Base-by-base conservation (phyloP, 2,113 vertebrate species). In the Crotophaga sulcirostris region DNA sequence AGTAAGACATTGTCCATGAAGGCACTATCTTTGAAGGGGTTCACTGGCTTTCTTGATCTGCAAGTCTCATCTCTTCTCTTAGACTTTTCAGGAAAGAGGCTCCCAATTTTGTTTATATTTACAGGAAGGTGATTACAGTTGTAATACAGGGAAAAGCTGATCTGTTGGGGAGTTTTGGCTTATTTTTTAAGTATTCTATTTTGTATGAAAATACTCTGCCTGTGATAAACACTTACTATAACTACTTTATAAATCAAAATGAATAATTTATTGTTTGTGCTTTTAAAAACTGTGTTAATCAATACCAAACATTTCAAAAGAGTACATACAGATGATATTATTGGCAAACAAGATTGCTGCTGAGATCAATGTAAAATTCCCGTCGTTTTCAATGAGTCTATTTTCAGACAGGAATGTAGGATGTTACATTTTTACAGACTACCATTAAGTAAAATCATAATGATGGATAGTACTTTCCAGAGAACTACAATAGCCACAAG, bases 281-380 rank as follows among this genome's bases (percentile, higher is more conserved):
- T 94, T 88, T 95, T 92, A 74, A 95, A 95, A 86, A 40, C 15
- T 18, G 28, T 72, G 52, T 86, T 90, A 86, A 94, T 96, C 94
- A 64, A 96, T 94, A 96, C 5, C 2, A 77, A 92, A 34, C 82
- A 63, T 90, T 93, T 94, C 59, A 77, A 83, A 96, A 90, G 87
- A 77, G 90, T 80, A 70, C 51, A 47, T 90, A 49, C 16, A 73
- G 93, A 93, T 80, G 26, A 91, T 74, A 83, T 60, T 95, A 87
- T 44, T 88, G 93, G 90, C 91, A 94, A 85, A 88, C 1, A 7
- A 77, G 67, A 79, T 60, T 81, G 59, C 72, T 90, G 76, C 68
- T 26, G 80, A 90, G 62, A 93, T 96, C 79, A 51, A 78, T 90
- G 85, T 13, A 84, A 84, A 72, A 84, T 42, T 87, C 68, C 73